These are phyloP conservation scores for Zootermopsis nevadensis DNA, from an alignment of 2,888 invertebrate genomes.

Conservation along the genomic window DNA sequence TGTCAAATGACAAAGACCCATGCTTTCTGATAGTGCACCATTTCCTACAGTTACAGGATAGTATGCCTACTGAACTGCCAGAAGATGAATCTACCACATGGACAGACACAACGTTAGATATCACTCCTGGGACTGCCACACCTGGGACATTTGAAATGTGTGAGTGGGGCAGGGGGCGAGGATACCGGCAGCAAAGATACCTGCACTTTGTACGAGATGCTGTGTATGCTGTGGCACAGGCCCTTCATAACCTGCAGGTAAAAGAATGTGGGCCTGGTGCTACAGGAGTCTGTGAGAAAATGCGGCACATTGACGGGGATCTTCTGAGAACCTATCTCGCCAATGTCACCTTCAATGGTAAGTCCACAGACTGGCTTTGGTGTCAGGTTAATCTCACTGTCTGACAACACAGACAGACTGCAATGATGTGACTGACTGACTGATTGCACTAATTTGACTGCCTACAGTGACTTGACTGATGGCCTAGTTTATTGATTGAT, in stretches of 20 bases:
- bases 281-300: conserved; percentile 62
- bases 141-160: not conserved
- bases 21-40: no score
- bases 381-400: no score
- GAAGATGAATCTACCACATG: not conserved
- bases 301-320: conserved; percentile 62
- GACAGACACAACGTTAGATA: not conserved
- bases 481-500: no score
- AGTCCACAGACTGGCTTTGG: not conserved
- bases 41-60: not conserved
- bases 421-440: no score
- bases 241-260: conserved; percentile 64
- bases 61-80: not conserved
- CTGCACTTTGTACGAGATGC: conserved; percentile 68
- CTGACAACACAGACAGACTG: no score
- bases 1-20: no score
- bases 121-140: not conserved
- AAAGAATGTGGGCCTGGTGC: conserved; percentile 59
- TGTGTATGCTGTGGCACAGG: conserved; percentile 67
- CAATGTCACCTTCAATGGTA: conserved; percentile 67
- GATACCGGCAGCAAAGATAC: conserved; percentile 63
- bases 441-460: no score
- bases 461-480: no score
- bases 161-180: not conserved
- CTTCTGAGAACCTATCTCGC: conserved; percentile 62